phyloP scores from a whole-genome alignment of 2,888 invertebrate genomes.

The Barypeithes pellucidus region DNA sequence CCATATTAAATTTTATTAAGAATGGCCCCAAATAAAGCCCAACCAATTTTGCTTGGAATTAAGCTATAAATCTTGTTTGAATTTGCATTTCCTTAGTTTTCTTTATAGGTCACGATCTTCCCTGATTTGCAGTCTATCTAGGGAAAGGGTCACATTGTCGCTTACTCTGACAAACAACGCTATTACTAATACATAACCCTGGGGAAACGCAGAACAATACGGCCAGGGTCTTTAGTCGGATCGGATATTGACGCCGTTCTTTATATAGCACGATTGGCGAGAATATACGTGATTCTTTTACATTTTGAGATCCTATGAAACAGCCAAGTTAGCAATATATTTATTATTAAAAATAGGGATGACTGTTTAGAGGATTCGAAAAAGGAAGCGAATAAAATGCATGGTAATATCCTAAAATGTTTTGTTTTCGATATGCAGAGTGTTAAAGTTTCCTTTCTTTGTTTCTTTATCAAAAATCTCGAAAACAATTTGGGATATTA shows the following conservation, averaged over 20 bases:
- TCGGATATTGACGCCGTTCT: slow-evolving; percentile 28
- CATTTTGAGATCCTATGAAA: slow-evolving; percentile 64
- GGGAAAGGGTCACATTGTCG: slow-evolving; percentile 24
- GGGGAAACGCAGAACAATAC: slow-evolving; percentile 32
- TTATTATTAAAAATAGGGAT: too few species aligned
- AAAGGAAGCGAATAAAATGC: too few species aligned
- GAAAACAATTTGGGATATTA: too few species aligned
- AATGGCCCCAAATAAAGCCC: too few species aligned
- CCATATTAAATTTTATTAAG: too few species aligned
- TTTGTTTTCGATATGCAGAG: too few species aligned
- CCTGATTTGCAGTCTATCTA: slow-evolving; percentile 23
- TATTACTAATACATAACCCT: slow-evolving; percentile 37
- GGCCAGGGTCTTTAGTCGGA: slow-evolving; percentile 26
- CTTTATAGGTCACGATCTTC: slow-evolving; percentile 21
- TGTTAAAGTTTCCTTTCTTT: too few species aligned
- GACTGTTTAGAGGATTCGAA: too few species aligned
- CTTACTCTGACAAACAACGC: slow-evolving; percentile 27
- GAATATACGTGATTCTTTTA: slow-evolving; percentile 66
- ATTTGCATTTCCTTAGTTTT: slow-evolving; percentile 12
- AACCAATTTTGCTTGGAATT: too few species aligned
- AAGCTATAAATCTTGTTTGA: slow-evolving; percentile 11
- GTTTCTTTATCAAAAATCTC: too few species aligned
- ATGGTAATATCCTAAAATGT: too few species aligned
- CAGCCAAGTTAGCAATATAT: slow-evolving; percentile 38
- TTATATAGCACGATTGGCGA: slow-evolving; percentile 45